Evolutionary conservation across 2,797 vertebrate genomes (phyloP).

Genomic region (Sebastes diploproa): DNA sequence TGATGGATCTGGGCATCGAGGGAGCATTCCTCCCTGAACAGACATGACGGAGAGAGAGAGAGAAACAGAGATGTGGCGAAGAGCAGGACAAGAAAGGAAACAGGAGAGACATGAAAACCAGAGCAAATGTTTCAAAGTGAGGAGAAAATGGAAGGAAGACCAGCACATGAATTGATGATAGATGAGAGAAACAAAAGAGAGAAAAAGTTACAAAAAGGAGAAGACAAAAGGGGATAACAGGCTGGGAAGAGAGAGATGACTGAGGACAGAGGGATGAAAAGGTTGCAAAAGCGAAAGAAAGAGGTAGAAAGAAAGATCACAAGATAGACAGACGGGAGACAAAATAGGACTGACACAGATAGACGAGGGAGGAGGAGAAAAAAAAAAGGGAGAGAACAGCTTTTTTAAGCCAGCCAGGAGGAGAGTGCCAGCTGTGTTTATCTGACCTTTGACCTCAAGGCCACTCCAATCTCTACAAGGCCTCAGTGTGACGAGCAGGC

Average conservation of each 20-base stretch:
- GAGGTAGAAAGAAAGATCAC: slow-evolving; percentile 17
- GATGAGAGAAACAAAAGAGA: slow-evolving; percentile 18
- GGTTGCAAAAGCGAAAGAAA: not conserved
- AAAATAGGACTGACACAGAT: slow-evolving; percentile 25
- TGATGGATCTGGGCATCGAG: slow-evolving; percentile 52
- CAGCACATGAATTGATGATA: not conserved
- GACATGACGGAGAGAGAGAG: slow-evolving; percentile 34
- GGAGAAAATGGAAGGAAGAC: not conserved
- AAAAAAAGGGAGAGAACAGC: slow-evolving; percentile 40
- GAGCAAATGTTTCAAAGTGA: slow-evolving; percentile 13
- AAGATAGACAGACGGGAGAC: slow-evolving; percentile 41
- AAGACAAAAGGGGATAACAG: not conserved
- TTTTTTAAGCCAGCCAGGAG: slow-evolving; percentile 62
- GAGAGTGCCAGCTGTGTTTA: slow-evolving; percentile 86
- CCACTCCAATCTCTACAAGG: slow-evolving; percentile 72
- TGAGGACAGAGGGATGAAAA: slow-evolving; percentile 1
- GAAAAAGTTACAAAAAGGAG: not conserved
- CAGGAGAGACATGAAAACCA: not conserved
- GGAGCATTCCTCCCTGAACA: slow-evolving; percentile 42
- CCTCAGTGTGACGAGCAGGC: slow-evolving; percentile 58
- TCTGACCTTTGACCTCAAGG: slow-evolving; percentile 78
- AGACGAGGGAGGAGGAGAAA: slow-evolving; percentile 18
- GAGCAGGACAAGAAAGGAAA: not conserved
- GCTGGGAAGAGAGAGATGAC: not conserved
- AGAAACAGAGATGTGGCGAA: slow-evolving; percentile 17